Conservation (phyloP, 2,888 invertebrate species). For the Pecten maximus region DNA sequence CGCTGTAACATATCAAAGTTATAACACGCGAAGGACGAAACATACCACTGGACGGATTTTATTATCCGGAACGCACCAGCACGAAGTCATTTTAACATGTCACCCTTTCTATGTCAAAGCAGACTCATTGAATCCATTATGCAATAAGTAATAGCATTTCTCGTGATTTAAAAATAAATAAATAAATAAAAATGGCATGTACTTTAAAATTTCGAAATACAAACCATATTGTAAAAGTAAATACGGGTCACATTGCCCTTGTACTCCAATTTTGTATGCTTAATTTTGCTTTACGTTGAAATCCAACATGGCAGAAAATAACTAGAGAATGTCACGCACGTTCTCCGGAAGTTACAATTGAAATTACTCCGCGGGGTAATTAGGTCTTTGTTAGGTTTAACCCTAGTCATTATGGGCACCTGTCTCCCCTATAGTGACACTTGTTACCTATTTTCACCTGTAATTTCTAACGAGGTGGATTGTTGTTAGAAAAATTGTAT, state of each 20-base stretch:
- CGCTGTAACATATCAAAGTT: no score
- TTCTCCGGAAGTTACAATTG: not conserved
- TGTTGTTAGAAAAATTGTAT: not conserved
- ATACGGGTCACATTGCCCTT: not conserved
- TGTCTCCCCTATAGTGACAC: not conserved
- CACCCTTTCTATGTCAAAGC: not conserved
- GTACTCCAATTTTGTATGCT: not conserved
- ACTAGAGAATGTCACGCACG: not conserved
- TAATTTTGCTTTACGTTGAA: not conserved
- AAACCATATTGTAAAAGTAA: not conserved
- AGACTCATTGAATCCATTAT: not conserved
- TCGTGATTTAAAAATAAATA: not conserved
- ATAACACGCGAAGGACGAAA: no score
- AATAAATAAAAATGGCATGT: conserved; percentile 13
- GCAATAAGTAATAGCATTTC: not conserved
- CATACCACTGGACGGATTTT: no score
- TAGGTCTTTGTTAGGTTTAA: not conserved
- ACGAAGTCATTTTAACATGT: not conserved
- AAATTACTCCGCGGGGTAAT: not conserved
- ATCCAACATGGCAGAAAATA: conserved; percentile 1
- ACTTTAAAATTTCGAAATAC: not conserved
- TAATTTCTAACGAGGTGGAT: not conserved
- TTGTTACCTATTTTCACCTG: conserved; percentile 10
- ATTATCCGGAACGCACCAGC: no score
- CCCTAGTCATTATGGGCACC: not conserved